A percentile compares a stretch with the other conserved stretches of the same genome.
These are phyloP conservation scores for Aromia moschata DNA, from an alignment of 2,888 invertebrate species.

Conservation along the genomic window DNA sequence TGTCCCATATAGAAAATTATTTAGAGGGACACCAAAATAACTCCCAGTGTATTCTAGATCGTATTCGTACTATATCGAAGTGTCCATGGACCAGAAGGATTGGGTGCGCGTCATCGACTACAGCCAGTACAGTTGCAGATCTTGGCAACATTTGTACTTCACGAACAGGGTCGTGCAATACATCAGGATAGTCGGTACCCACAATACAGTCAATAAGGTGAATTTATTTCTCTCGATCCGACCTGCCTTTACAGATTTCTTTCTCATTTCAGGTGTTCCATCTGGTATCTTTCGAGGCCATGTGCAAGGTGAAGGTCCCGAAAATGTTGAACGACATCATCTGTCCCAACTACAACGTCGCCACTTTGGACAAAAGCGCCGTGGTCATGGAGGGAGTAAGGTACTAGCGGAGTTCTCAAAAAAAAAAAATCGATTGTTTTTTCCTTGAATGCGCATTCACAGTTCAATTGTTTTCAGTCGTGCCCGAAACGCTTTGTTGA, in stretches of 20 bases:
- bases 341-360: slow-evolving; percentile 90
- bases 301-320: slow-evolving; percentile 81
- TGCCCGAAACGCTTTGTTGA: slow-evolving; percentile 91
- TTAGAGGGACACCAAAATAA: too few relatives aligned
- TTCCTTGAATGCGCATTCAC: neutral
- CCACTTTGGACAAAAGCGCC: slow-evolving; percentile 89
- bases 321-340: slow-evolving; percentile 79
- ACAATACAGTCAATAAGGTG: slow-evolving; percentile 94
- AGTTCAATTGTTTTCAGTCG: too few relatives aligned
- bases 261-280: slow-evolving; percentile 82
- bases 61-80: slow-evolving; percentile 91
- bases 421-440: neutral
- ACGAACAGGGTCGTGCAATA: slow-evolving; percentile 86
- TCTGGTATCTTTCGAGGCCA: slow-evolving; percentile 90
- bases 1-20: too few relatives aligned
- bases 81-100: slow-evolving; percentile 94
- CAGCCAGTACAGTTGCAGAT: slow-evolving; percentile 90
- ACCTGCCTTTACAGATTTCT: neutral
- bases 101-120: slow-evolving; percentile 96
- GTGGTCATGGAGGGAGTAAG: slow-evolving; percentile 95
- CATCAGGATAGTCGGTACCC: slow-evolving; percentile 86
- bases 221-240: too few relatives aligned
- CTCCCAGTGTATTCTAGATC: slow-evolving; percentile 72
- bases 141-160: slow-evolving; percentile 97
- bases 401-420: slow-evolving; percentile 58